Evolutionary conservation across 2,888 invertebrate species (phyloP), one percentile per base, ranked within the genome.

Genomic region (Ormyrus nitidulus): DNA sequence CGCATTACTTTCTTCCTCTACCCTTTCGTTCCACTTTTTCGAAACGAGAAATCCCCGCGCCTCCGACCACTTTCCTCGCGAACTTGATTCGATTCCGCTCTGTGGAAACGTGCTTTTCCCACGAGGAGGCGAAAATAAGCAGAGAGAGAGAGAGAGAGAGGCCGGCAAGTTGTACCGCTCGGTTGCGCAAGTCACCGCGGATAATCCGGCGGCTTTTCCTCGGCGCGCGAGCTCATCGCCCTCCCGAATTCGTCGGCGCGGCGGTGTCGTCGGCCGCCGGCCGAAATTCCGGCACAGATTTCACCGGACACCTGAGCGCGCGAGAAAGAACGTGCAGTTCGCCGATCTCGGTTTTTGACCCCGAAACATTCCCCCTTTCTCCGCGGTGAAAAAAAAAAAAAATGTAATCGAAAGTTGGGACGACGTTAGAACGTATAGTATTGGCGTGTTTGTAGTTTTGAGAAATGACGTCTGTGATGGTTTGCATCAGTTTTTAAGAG

Each of bases 321-420:
- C 11, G 46, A 5, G n/a, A 19, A 2, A 19, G 11, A 58, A 58
- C 49, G 51, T 51, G 13, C 19, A 19, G 19, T 46, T 73, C 73
- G 69, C 65, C 59, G 73, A 11, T 8, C 77, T 69, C 68, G 81
- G 81, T 81, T 77, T 81, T 81, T 81, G 81, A 81, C 81, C 77
- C 77, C 70, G 64, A 77, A 77, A 80, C 61, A 54, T 44, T 19
- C 34, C 48, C 62, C 72, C 56, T 58, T 64, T 68, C 74, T 69
- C 77, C 49, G 53, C 51, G 44, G 34, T 2, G 53, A 46, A 54
- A 46, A n/a, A 53, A 53, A 34, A n/a, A 19, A 66, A 44, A 71
- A 46, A n/a, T n/a, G 10, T 10, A 3, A 49, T 13, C 10, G 71
- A 71, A 71, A 71, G 71, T 71, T 51, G 34, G 44, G 7, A 48